These are phyloP conservation scores for Carcina quercana DNA, from an alignment of 2,888 invertebrate species.

Conservation along the genomic window DNA sequence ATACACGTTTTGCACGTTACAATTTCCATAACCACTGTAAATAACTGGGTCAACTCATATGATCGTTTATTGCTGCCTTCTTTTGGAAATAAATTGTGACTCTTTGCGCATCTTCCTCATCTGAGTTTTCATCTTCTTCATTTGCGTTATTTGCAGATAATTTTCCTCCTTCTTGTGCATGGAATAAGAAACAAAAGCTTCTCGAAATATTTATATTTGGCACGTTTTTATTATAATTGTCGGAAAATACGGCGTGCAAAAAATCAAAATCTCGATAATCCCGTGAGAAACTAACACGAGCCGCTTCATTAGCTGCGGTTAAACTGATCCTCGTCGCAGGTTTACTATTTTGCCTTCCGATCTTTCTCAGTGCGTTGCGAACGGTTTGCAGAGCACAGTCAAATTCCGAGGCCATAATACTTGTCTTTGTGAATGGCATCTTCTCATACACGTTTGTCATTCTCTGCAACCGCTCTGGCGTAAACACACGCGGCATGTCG, in stretches of 20 bases:
- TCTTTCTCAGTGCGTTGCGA: background rate
- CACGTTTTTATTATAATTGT: constrained; percentile 14
- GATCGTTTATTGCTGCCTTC: too few relatives aligned
- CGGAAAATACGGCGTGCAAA: constrained; percentile 16
- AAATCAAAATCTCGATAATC: constrained; percentile 16
- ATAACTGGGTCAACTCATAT: too few relatives aligned
- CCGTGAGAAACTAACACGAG: constrained; percentile 14
- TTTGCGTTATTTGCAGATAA: too few relatives aligned
- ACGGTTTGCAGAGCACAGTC: constrained; percentile 6
- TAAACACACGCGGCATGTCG: background rate
- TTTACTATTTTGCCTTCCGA: constrained; percentile 1
- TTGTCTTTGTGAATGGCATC: constrained; percentile 6
- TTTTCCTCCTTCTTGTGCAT: too few relatives aligned
- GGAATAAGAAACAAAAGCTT: constrained; percentile 1
- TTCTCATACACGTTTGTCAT: background rate
- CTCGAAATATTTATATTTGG: background rate
- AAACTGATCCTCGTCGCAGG: constrained; percentile 8
- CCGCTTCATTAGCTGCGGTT: constrained; percentile 8
- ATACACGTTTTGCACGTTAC: too few relatives aligned
- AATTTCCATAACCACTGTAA: too few relatives aligned
- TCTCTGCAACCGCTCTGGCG: background rate
- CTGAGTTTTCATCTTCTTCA: constrained; percentile 12
- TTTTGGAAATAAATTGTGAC: constrained; percentile 1
- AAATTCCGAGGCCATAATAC: constrained; percentile 2
- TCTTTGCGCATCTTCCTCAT: constrained; percentile 10